phyloP scores from a whole-genome alignment of 2,797 vertebrate species.

The Micromesistius poutassou region DNA sequence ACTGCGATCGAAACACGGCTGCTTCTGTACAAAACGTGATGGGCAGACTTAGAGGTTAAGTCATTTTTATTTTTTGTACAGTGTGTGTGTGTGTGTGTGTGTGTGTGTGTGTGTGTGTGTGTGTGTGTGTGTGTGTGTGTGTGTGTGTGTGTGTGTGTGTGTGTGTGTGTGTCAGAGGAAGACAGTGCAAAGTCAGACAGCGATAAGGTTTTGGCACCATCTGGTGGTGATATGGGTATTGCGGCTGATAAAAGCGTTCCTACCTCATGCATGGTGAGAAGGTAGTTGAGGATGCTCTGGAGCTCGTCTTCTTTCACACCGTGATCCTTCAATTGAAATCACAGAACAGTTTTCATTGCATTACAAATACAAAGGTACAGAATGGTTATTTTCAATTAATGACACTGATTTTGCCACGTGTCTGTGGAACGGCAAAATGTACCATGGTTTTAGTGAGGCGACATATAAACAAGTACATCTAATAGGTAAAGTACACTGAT shows the following conservation, averaged over 20 bases:
- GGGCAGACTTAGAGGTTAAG: slow-evolving; percentile 44
- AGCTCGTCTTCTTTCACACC: slow-evolving; percentile 97
- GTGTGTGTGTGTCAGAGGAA: slow-evolving; percentile 9
- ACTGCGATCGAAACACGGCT: slow-evolving; percentile 51
- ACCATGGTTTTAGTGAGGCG: background rate
- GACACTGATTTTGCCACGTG: background rate
- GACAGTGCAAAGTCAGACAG: too few relatives aligned
- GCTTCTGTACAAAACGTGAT: slow-evolving; percentile 44
- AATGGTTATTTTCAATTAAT: background rate
- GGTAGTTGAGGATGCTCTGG: slow-evolving; percentile 95
- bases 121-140: too few relatives aligned
- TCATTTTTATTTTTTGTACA: slow-evolving; percentile 20
- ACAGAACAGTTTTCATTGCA: background rate
- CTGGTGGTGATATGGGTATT: slow-evolving; percentile 49
- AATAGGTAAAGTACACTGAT: background rate
- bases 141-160: too few relatives aligned
- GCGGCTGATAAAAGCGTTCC: background rate
- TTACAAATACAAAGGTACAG: background rate
- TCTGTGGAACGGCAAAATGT: background rate
- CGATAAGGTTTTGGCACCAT: slow-evolving; percentile 48
- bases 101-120: background rate
- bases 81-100: slow-evolving; percentile 12
- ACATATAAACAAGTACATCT: background rate
- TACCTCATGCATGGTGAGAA: slow-evolving; percentile 98
- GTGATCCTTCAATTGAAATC: slow-evolving; percentile 75